Percentiles rank a stretch among this genome's conserved stretches.
Conservation (phyloP, 2,888 invertebrate genomes). For the Drosophila conformis region DNA sequence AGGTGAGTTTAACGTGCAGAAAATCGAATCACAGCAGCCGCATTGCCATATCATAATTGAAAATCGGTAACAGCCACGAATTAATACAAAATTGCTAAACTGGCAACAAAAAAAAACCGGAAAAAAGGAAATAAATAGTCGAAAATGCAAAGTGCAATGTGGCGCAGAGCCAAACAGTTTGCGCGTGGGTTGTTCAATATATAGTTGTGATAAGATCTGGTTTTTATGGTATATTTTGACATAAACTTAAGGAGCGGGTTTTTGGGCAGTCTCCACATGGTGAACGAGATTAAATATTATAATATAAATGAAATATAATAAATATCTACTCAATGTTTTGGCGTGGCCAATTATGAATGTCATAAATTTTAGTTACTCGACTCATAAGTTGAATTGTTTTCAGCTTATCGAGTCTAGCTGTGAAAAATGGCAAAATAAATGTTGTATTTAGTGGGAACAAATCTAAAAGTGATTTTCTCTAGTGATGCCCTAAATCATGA, state of each 20-base stretch:
- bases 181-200: slow-evolving; percentile 20
- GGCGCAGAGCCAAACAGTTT: slow-evolving; percentile 30
- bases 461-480: slow-evolving; percentile 27
- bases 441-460: slow-evolving; percentile 11
- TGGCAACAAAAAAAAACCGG: slow-evolving; percentile 5
- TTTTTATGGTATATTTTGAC: neutral
- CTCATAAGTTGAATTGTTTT: neutral
- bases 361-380: neutral
- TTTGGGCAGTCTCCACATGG: neutral
- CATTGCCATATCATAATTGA: slow-evolving; percentile 62
- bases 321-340: neutral
- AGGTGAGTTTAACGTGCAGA: neutral
- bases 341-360: neutral
- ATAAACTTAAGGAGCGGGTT: neutral
- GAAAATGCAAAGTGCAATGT: slow-evolving; percentile 32
- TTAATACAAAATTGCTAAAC: slow-evolving; percentile 47
- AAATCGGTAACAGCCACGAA: slow-evolving; percentile 57
- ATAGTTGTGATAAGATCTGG: slow-evolving; percentile 2
- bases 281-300: rapidly evolving
- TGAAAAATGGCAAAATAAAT: slow-evolving; percentile 13
- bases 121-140: slow-evolving; percentile 5
- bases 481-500: slow-evolving; percentile 43
- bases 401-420: neutral
- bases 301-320: neutral
- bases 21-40: slow-evolving; percentile 36